phyloP scores from a whole-genome alignment of 2,113 vertebrate genomes.

The Brachyhypopomus occidentalis region DNA sequence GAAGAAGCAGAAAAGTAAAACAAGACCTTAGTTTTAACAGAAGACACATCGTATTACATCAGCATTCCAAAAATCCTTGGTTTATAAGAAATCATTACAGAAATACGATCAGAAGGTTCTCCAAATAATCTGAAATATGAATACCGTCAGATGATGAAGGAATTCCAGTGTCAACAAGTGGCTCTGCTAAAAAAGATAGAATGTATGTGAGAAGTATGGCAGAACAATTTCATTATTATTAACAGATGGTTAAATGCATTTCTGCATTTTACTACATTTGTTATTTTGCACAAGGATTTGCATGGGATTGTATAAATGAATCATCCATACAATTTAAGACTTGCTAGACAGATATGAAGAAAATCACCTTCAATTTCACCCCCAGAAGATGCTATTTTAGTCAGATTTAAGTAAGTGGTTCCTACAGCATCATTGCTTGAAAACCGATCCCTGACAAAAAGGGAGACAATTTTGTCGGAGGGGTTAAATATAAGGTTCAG shows the following conservation, averaged over 20 bases:
- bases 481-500: background rate
- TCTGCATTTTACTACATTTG: background rate
- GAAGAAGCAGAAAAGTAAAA: background rate
- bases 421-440: conserved; percentile 89
- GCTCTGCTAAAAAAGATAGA: conserved; percentile 48
- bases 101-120: background rate
- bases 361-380: conserved; percentile 87
- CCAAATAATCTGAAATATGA: background rate
- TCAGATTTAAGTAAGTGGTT: conserved; percentile 86
- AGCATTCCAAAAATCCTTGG: no score
- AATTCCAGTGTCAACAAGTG: conserved; percentile 45
- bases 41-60: no score
- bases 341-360: background rate
- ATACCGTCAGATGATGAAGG: conserved; percentile 48
- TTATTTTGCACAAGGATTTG: background rate
- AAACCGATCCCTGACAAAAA: conserved; percentile 84
- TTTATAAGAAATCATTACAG: no score
- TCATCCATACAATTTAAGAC: background rate
- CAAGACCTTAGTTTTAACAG: no score
- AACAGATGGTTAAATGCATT: background rate
- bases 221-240: background rate
- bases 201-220: background rate
- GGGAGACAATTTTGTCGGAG: background rate
- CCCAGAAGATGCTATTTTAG: conserved; percentile 89
- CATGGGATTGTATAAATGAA: background rate